Evolutionary conservation across 2,888 invertebrate genomes (phyloP).

Genomic region (Cerastis rubricosa): DNA sequence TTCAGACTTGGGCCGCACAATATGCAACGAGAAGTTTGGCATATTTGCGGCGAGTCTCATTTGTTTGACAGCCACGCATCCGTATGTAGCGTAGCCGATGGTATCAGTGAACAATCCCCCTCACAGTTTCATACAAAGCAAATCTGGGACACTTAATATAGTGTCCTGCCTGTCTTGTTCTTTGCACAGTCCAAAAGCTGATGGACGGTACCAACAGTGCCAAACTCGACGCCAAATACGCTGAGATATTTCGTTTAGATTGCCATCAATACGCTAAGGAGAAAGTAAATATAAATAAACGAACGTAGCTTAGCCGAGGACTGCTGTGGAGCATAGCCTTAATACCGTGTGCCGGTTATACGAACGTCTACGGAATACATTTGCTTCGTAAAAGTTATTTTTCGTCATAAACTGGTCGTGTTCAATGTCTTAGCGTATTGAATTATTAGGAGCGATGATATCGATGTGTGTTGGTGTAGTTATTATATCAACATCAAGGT

Average conservation of each 20-base stretch:
- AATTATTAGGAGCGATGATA: slow-evolving; percentile 42
- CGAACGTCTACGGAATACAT: slow-evolving; percentile 56
- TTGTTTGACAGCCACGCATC: background rate
- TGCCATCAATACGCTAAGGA: background rate
- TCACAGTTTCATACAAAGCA: background rate
- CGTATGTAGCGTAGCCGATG: too few relatives aligned
- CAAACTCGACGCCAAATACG: background rate
- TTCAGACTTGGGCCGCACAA: background rate
- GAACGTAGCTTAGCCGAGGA: background rate
- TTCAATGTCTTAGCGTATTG: slow-evolving; percentile 56
- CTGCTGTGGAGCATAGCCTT: background rate
- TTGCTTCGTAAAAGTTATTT: slow-evolving; percentile 61
- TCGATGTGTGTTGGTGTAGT: slow-evolving; percentile 2
- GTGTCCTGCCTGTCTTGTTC: background rate
- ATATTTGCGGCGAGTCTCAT: background rate
- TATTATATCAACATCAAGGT: slow-evolving; percentile 13
- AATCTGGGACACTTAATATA: background rate
- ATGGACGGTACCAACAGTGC: background rate
- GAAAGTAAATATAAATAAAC: background rate
- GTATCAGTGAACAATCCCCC: background rate
- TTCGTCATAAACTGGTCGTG: slow-evolving; percentile 59
- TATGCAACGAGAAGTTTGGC: background rate
- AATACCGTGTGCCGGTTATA: slow-evolving; percentile 40
- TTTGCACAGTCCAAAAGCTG: background rate
- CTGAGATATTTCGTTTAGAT: background rate